Evolutionary conservation across 2,113 vertebrate genomes (phyloP).

Genomic region (Mugil cephalus): DNA sequence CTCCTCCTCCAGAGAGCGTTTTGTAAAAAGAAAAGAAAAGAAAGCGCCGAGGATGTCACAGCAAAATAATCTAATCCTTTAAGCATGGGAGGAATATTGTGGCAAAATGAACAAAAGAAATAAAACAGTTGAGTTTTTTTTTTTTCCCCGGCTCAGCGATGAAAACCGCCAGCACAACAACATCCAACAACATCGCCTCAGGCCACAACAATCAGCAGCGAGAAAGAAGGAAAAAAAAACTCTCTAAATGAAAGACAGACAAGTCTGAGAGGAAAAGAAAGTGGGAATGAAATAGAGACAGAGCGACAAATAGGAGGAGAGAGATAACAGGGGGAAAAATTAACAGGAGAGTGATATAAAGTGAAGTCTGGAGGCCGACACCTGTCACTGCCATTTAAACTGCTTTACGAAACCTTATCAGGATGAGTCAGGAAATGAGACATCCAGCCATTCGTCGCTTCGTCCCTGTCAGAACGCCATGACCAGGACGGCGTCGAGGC

Average conservation of each 20-base stretch:
- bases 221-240: neutral
- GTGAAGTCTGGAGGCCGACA: slow-evolving; percentile 66
- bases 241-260: slow-evolving; percentile 65
- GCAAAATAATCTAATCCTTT: slow-evolving; percentile 68
- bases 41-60: slow-evolving; percentile 58
- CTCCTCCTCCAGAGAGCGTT: slow-evolving; percentile 58
- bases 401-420: slow-evolving; percentile 65
- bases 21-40: slow-evolving; percentile 36
- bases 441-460: slow-evolving; percentile 41
- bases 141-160: slow-evolving; percentile 35
- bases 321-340: slow-evolving; percentile 54
- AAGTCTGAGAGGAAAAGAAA: slow-evolving; percentile 40
- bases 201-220: slow-evolving; percentile 43
- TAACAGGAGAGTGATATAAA: slow-evolving; percentile 69
- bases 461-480: slow-evolving; percentile 49
- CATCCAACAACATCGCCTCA: slow-evolving; percentile 41
- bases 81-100: slow-evolving; percentile 57
- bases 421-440: slow-evolving; percentile 59
- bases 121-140: slow-evolving; percentile 59
- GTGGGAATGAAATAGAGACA: slow-evolving; percentile 38
- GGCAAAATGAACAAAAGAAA: slow-evolving; percentile 48
- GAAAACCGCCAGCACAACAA: slow-evolving; percentile 52
- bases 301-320: slow-evolving; percentile 53
- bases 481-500: slow-evolving; percentile 22
- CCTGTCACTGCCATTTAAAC: slow-evolving; percentile 69